phyloP scores from a whole-genome alignment of 2,797 vertebrate genomes.

The Hemibagrus guttatus region DNA sequence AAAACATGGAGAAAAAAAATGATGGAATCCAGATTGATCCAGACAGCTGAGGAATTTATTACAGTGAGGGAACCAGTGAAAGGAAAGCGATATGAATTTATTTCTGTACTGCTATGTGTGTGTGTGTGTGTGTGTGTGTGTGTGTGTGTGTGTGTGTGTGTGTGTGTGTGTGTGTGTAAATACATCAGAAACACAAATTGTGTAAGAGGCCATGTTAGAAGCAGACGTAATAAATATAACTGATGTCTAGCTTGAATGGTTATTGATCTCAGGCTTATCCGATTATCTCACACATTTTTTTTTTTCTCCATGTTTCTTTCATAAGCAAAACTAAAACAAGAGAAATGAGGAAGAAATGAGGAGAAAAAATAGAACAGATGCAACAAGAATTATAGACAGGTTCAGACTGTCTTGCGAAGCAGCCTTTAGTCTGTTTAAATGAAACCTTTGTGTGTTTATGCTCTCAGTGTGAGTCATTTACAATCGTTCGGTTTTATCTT shows the following conservation, averaged over 20 bases:
- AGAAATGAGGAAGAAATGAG: background rate
- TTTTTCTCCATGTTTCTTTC: background rate
- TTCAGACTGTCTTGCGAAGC: background rate
- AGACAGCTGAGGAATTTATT: slow-evolving; percentile 19
- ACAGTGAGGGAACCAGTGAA: background rate
- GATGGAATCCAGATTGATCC: slow-evolving; percentile 41
- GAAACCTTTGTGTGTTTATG: background rate
- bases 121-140: background rate
- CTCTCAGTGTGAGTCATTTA: background rate
- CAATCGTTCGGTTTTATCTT: background rate
- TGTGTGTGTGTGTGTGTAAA: background rate
- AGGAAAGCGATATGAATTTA: slow-evolving; percentile 8
- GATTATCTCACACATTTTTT: slow-evolving; percentile 43
- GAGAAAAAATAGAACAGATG: background rate
- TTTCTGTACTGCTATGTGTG: background rate
- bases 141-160: background rate
- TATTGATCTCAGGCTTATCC: slow-evolving; percentile 60
- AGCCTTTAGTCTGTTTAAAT: slow-evolving; percentile 10
- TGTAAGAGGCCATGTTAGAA: slow-evolving; percentile 53
- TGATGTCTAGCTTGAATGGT: slow-evolving; percentile 51
- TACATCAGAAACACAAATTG: slow-evolving; percentile 47
- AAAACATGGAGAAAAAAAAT: slow-evolving; percentile 61
- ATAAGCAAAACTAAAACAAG: background rate
- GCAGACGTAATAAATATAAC: slow-evolving; percentile 60
- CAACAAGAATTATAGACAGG: background rate